phyloP scores from a whole-genome alignment of 2,113 vertebrate species.

The Pyxicephalus adspersus region DNA sequence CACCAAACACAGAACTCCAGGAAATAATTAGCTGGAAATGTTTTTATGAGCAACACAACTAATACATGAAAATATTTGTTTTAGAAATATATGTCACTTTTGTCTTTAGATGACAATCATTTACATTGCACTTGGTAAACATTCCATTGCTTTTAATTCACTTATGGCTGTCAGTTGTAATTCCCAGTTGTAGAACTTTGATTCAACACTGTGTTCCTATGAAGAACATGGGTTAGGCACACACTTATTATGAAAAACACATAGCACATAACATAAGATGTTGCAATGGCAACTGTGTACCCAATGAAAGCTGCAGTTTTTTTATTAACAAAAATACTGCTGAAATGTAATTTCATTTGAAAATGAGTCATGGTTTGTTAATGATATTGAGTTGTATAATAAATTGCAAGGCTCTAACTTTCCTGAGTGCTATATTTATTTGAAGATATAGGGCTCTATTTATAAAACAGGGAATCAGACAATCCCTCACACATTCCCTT shows the following conservation, averaged over 20 bases:
- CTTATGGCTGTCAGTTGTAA: constrained; percentile 41
- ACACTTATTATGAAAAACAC: background rate
- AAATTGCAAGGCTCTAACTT: too few species aligned
- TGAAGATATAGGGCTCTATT: too few species aligned
- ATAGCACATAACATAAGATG: background rate
- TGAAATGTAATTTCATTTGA: too few species aligned
- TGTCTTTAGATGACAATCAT: constrained; percentile 41
- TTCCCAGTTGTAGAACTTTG: constrained; percentile 27
- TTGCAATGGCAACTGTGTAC: background rate
- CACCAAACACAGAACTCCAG: constrained; percentile 23
- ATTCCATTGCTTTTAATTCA: constrained; percentile 48
- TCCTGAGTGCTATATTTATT: too few species aligned
- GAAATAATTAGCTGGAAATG: constrained; percentile 52
- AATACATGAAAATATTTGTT: constrained; percentile 42
- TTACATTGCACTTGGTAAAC: constrained; percentile 35
- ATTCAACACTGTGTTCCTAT: constrained; percentile 23
- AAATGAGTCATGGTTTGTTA: too few species aligned
- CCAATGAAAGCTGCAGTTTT: background rate
- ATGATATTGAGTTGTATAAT: too few species aligned
- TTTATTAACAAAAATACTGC: background rate
- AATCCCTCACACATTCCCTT: too few species aligned
- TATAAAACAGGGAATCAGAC: too few species aligned
- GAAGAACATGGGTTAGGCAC: background rate
- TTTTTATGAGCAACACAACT: constrained; percentile 46
- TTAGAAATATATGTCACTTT: constrained; percentile 37